Base-by-base conservation (phyloP, 2,113 vertebrate species). In the Perognathus longimembris region DNA sequence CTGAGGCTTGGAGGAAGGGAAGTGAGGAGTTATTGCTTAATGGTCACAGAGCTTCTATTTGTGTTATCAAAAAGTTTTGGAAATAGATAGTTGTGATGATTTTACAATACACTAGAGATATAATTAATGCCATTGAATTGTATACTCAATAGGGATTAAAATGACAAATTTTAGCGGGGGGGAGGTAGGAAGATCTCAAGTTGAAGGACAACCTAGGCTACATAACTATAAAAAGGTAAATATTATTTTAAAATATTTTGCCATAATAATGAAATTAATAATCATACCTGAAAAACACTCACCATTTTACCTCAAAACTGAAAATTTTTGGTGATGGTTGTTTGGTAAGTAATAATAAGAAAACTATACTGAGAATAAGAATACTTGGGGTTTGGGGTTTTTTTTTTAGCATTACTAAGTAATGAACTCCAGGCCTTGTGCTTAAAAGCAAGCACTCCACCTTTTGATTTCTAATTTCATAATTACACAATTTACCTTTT, bases 271-370 rank as follows among this genome's bases (percentile, higher is more conserved):
- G 81, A 80, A 76, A 32, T 69, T 64, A 76, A 34, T 80, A 80
- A 63, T 88, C 75, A 86, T n/a, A 90, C 7, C 71, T 32, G 34
- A 66, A 90, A 34, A 94, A 92, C 11, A 54, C 0, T 74, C 36
- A 94, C 64, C 11, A 75, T 71, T 84, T 85, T 18, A 78, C 57
- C 83, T 94, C 10, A 89, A 92, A 88, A 79, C 8, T 67, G 9
- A 66, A 70, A 71, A 1, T 78, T 84, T 93, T 85, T 81, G 73
- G 26, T 79, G 28, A 38, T 42, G 8, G 61, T 50, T 45, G 87
- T 80, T 91, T 88, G 22, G 81, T 40, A 88, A 94, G 64, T n/a
- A 78, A 9, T 85, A 94, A 75, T 81, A 92, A 85, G 50, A 32
- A 85, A 90, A 88, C 61, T 34, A 69, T 24, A 81, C 1, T 76